Conservation (phyloP, 1,140 invertebrate genomes). For the Harlomillsia oculata region DNA sequence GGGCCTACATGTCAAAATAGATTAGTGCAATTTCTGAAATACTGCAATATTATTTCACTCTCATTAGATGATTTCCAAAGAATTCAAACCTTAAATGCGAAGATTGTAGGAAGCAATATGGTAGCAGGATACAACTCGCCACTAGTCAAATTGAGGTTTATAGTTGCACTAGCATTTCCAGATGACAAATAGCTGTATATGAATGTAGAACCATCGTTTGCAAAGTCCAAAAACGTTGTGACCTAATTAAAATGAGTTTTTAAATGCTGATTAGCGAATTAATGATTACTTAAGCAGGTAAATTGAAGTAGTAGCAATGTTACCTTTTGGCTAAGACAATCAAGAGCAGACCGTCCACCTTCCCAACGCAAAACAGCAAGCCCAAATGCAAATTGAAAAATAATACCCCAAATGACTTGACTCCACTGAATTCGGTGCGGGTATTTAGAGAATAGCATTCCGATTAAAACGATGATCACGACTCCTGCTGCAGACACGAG, state of each 20-base stretch:
- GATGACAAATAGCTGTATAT: slow-evolving; percentile 60
- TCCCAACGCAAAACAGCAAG: slow-evolving; percentile 75
- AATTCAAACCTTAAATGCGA: slow-evolving; percentile 69
- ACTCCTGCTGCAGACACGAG: slow-evolving; percentile 56
- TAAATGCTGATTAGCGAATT: neutral
- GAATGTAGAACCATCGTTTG: slow-evolving; percentile 67
- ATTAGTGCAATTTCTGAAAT: too few species aligned
- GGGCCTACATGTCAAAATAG: slow-evolving; percentile 47
- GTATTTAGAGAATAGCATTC: slow-evolving; percentile 51
- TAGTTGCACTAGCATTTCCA: neutral
- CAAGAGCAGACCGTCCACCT: slow-evolving; percentile 62
- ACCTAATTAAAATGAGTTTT: slow-evolving; percentile 36
- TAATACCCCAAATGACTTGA: slow-evolving; percentile 65
- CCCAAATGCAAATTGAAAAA: slow-evolving; percentile 77
- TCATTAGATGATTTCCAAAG: too few species aligned
- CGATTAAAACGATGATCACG: slow-evolving; percentile 42
- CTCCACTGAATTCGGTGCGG: slow-evolving; percentile 57
- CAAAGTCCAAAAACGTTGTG: slow-evolving; percentile 66
- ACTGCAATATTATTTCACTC: neutral
- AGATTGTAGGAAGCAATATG: slow-evolving; percentile 44
- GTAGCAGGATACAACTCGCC: neutral
- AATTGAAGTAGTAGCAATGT: neutral
- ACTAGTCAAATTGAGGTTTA: neutral
- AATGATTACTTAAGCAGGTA: neutral
- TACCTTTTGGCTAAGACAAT: slow-evolving; percentile 69